phyloP scores from a whole-genome alignment of 2,888 invertebrate genomes.

The Horisme vitalbata region DNA sequence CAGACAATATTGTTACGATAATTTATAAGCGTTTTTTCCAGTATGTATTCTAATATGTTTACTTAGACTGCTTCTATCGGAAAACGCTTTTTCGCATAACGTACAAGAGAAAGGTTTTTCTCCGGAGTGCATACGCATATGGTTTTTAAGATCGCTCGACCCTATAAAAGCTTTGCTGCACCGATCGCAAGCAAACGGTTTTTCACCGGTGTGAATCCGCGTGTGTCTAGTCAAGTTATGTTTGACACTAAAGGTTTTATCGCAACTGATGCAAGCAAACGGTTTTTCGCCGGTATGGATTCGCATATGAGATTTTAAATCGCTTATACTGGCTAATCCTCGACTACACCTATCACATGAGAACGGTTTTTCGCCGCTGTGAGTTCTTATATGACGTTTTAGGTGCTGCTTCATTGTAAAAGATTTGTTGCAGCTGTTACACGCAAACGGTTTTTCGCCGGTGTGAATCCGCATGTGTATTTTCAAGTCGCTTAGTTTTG shows the following conservation, averaged over 20 bases:
- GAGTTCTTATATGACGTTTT: neutral
- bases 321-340: conserved; percentile 5
- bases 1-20: neutral
- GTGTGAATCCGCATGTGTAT: conserved; percentile 8
- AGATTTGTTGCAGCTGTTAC: conserved; percentile 3
- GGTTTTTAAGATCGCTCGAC: conserved; percentile 6
- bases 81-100: conserved; percentile 8
- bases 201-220: conserved; percentile 3
- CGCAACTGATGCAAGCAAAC: conserved; percentile 7
- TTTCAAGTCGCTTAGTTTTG: conserved; percentile 8
- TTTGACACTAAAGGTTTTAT: conserved; percentile 9
- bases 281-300: conserved; percentile 7
- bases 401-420: conserved; percentile 10
- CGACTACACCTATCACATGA: conserved; percentile 5
- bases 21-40: conserved; percentile 3
- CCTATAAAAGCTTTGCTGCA: conserved; percentile 5
- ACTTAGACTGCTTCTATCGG: conserved; percentile 2
- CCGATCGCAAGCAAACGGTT: conserved; percentile 1
- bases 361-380: conserved; percentile 1
- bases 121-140: conserved; percentile 6
- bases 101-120: conserved; percentile 6
- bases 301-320: conserved; percentile 9
- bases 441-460: conserved; percentile 4
- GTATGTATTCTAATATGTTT: conserved; percentile 2
- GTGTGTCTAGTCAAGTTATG: conserved; percentile 7